phyloP scores from a whole-genome alignment of 2,888 invertebrate genomes.

The Alcis repandata region DNA sequence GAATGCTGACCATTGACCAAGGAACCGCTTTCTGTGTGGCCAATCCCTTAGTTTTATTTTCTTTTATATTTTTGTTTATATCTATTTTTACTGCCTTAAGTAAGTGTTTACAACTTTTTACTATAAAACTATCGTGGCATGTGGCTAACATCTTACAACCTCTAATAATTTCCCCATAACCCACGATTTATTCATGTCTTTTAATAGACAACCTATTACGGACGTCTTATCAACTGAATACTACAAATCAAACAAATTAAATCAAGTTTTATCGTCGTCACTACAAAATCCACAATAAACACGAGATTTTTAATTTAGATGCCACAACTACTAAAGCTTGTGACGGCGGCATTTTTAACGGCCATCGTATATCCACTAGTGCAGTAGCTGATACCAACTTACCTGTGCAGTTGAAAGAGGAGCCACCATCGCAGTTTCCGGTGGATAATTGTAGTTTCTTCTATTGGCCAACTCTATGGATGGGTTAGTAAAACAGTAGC shows the following conservation, averaged over 20 bases:
- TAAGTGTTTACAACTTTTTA: too few species aligned
- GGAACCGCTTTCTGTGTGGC: too few species aligned
- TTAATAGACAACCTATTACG: too few species aligned
- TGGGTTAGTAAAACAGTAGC: slow-evolving; percentile 6
- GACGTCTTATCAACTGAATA: too few species aligned
- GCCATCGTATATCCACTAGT: slow-evolving; percentile 70
- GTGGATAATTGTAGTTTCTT: background rate
- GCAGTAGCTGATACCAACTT: slow-evolving; percentile 18
- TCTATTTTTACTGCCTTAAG: too few species aligned
- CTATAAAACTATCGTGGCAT: too few species aligned
- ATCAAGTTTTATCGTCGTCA: background rate
- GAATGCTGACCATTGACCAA: too few species aligned
- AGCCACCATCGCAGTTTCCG: background rate
- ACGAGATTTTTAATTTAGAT: slow-evolving; percentile 80
- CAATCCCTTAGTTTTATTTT: too few species aligned
- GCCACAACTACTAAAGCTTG: slow-evolving; percentile 68
- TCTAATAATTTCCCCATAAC: too few species aligned
- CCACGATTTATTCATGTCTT: too few species aligned
- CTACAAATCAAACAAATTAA: background rate
- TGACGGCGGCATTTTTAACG: slow-evolving; percentile 79
- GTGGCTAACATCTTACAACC: too few species aligned
- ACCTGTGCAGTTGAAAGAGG: background rate
- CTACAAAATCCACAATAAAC: slow-evolving; percentile 54
- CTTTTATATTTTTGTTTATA: too few species aligned
- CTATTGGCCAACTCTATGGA: background rate